Evolutionary conservation across 2,797 vertebrate species (phyloP).

Genomic region (Propithecus deckenii): DNA sequence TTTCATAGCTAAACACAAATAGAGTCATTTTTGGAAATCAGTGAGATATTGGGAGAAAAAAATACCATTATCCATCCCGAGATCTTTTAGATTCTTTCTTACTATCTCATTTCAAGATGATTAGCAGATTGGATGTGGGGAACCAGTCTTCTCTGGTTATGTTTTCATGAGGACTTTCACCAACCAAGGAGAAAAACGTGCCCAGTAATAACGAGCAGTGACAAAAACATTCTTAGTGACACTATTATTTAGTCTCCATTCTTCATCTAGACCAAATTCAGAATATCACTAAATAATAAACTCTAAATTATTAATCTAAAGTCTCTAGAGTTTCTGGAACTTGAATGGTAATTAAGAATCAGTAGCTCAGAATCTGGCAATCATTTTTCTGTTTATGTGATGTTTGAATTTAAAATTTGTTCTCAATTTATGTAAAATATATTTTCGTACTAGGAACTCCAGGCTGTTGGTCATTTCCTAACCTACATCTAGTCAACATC

Average conservation of each 20-base stretch:
- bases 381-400: neutral
- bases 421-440: neutral
- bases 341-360: neutral
- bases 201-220: neutral
- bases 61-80: neutral
- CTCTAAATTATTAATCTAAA: neutral
- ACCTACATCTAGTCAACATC: neutral
- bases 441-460: neutral
- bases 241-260: neutral
- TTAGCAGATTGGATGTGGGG: neutral
- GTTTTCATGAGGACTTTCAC: neutral
- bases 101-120: neutral
- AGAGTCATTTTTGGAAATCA: neutral
- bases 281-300: neutral
- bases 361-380: neutral
- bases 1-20: neutral
- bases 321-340: neutral
- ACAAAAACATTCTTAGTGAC: neutral
- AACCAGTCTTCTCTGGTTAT: neutral
- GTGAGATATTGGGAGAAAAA: accelerated
- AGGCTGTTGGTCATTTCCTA: neutral
- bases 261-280: neutral
- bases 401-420: neutral
- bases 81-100: neutral
- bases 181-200: neutral